Conservation (phyloP, 2,113 vertebrate genomes). For the Ancistrus triradiatus region DNA sequence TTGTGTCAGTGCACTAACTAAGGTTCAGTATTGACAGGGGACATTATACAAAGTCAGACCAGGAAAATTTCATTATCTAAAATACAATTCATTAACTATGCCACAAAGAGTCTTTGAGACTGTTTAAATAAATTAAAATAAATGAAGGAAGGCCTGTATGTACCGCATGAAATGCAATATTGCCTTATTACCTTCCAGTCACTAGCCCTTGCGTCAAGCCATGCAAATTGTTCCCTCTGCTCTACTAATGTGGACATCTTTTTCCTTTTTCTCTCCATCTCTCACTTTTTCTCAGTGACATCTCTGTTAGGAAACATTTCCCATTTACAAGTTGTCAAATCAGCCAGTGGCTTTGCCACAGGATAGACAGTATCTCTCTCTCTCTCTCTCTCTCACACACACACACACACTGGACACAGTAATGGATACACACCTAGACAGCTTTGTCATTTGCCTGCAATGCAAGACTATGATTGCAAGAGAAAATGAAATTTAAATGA, state of each 20-base stretch:
- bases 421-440: not conserved
- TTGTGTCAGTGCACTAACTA: conserved; percentile 23
- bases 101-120: no score
- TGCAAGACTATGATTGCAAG: not conserved
- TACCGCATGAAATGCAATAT: no score
- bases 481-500: conserved; percentile 28
- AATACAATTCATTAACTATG: conserved; percentile 62
- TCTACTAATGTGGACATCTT: not conserved
- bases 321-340: conserved; percentile 18
- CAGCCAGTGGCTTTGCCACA: conserved; percentile 16
- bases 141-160: no score
- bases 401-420: conserved; percentile 10
- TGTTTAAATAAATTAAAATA: no score
- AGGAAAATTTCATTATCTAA: conserved; percentile 53
- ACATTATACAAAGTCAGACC: conserved; percentile 53
- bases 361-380: conserved; percentile 7
- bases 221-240: not conserved
- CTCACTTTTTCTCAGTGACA: conserved; percentile 29
- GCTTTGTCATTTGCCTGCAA: not conserved
- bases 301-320: conserved; percentile 32
- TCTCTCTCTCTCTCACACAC: no score
- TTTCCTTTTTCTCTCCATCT: not conserved
- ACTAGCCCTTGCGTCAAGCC: conserved; percentile 10
- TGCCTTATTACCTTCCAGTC: no score
- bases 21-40: conserved; percentile 54